Conservation (phyloP, 2,888 invertebrate species). For the Abscondita cerata region DNA sequence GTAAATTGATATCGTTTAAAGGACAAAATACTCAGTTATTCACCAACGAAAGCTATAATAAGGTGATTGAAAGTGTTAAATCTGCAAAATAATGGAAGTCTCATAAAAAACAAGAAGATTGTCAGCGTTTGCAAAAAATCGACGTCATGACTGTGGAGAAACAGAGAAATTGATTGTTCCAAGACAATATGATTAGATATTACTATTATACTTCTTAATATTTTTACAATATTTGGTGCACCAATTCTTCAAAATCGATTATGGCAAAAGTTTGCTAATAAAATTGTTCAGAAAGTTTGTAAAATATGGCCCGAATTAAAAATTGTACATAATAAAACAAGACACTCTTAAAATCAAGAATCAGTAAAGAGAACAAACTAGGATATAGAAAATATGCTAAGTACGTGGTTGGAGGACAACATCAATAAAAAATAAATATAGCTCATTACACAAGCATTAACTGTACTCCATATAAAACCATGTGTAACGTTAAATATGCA, state of each 20-base stretch:
- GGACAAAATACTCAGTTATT: constrained; percentile 20
- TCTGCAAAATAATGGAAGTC: constrained; percentile 10
- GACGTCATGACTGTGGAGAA: constrained; percentile 25
- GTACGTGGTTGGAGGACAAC: constrained; percentile 25
- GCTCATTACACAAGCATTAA: constrained; percentile 51
- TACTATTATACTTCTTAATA: constrained; percentile 26
- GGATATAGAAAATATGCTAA: constrained; percentile 50
- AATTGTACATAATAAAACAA: constrained; percentile 39
- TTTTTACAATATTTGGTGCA: background rate
- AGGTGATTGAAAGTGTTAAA: constrained; percentile 18
- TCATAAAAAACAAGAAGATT: constrained; percentile 21
- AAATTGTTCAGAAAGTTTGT: constrained; percentile 36
- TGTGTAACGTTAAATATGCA: too few species aligned
- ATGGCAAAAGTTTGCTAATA: constrained; percentile 37
- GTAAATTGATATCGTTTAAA: constrained; percentile 14
- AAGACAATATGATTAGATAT: constrained; percentile 16
- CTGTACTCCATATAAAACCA: constrained; percentile 50
- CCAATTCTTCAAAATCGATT: constrained; percentile 21
- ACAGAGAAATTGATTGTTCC: constrained; percentile 25
- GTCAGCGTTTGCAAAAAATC: constrained; percentile 28
- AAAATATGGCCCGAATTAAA: constrained; percentile 42
- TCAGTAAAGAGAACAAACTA: constrained; percentile 49
- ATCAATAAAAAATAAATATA: constrained; percentile 43
- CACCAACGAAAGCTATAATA: constrained; percentile 6
- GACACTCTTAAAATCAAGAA: constrained; percentile 44